These are phyloP conservation scores for Chloropsis hardwickii DNA, from an alignment of 2,113 vertebrate genomes.

Conservation along the genomic window DNA sequence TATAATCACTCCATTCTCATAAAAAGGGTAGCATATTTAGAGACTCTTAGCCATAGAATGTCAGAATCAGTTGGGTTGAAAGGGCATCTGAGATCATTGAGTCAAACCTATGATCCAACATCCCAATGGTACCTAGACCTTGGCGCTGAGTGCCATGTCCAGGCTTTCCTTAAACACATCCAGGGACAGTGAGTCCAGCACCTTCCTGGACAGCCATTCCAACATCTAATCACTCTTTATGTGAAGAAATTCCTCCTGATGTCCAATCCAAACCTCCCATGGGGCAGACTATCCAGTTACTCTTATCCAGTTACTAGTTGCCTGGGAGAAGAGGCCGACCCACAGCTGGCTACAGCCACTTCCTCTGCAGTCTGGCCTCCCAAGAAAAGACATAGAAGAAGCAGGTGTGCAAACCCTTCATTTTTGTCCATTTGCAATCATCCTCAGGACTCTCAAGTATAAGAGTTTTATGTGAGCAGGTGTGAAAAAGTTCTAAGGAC, in stretches of 20 bases:
- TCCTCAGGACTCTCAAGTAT: neutral
- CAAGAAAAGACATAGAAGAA: neutral
- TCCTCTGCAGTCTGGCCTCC: neutral
- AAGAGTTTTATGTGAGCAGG: neutral
- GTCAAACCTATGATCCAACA: fast-evolving
- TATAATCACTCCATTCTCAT: neutral
- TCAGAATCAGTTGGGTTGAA: neutral
- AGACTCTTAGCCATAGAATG: neutral
- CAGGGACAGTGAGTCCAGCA: neutral
- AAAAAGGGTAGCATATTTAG: neutral
- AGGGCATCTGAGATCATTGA: neutral
- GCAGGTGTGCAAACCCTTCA: neutral
- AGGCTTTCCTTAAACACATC: neutral
- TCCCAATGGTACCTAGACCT: neutral
- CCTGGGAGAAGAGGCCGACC: fast-evolving
- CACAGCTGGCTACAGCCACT: fast-evolving
- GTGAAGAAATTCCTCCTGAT: neutral
- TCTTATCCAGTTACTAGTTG: neutral
- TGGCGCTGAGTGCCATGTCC: neutral
- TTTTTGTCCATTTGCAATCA: neutral
- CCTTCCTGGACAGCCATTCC: neutral
- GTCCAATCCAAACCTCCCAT: neutral
- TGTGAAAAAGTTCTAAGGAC: neutral
- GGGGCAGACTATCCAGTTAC: neutral
- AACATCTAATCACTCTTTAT: neutral